Evolutionary conservation across 2,888 invertebrate species (phyloP).

Genomic region (Diadegma fenestrale): DNA sequence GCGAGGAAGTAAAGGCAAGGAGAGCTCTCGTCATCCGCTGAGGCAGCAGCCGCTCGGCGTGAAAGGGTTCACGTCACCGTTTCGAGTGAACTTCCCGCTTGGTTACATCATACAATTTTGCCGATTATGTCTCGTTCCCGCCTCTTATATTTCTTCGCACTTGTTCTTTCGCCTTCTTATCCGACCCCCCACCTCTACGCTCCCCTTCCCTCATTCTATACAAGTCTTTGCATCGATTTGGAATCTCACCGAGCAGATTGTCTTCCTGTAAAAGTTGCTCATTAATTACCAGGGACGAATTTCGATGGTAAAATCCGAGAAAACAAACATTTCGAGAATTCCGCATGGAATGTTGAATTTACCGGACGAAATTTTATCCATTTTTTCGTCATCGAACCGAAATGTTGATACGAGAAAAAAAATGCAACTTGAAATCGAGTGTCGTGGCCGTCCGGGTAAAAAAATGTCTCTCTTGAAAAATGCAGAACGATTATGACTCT

Average conservation of each 20-base stretch:
- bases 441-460: too few species aligned
- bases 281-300: background rate
- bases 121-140: slow-evolving; percentile 54
- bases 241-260: background rate
- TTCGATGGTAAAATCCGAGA: background rate
- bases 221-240: slow-evolving; percentile 1
- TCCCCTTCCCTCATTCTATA: background rate
- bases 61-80: slow-evolving; percentile 71
- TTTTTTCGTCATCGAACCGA: background rate
- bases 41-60: slow-evolving; percentile 69
- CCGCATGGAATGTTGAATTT: background rate
- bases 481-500: too few species aligned
- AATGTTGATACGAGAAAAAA: background rate
- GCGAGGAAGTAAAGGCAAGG: slow-evolving; percentile 57
- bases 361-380: background rate
- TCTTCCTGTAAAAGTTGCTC: background rate
- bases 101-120: slow-evolving; percentile 72
- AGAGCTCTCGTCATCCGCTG: slow-evolving; percentile 73
- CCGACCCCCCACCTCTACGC: background rate
- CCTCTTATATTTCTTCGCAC: slow-evolving; percentile 51
- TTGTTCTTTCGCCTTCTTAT: slow-evolving; percentile 55
- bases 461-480: too few species aligned
- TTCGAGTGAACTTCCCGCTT: slow-evolving; percentile 73
- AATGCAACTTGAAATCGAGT: background rate
- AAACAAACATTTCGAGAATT: background rate